phyloP scores from a whole-genome alignment of 2,113 vertebrate species.

The Eretmochelys imbricata region DNA sequence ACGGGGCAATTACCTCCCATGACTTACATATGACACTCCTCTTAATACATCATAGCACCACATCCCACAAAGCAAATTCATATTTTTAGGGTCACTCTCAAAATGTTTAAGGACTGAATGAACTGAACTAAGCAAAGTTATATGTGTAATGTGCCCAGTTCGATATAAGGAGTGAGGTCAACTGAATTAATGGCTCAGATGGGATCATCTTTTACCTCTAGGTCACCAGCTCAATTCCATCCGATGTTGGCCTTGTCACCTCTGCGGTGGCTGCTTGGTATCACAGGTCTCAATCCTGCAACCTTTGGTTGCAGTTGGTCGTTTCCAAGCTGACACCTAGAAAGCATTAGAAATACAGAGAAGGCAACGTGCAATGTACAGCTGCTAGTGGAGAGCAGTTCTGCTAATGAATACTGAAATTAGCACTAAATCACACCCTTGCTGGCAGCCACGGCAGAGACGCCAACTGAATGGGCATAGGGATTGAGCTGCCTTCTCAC shows the following conservation, averaged over 20 bases:
- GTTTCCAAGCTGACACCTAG: neutral
- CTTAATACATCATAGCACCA: neutral
- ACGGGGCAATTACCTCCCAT: neutral
- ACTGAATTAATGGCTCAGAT: constrained; percentile 57
- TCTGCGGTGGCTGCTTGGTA: neutral
- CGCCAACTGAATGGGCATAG: constrained; percentile 55
- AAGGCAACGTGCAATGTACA: constrained; percentile 57
- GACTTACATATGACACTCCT: neutral
- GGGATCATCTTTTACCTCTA: constrained; percentile 66
- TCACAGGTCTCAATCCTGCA: neutral
- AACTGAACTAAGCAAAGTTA: constrained; percentile 6
- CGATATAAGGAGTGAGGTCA: neutral
- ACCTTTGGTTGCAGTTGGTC: constrained; percentile 29
- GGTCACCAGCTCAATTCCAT: constrained; percentile 57
- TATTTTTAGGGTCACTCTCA: neutral
- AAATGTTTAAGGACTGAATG: neutral
- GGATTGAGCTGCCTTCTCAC: constrained; percentile 45
- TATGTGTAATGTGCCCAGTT: neutral
- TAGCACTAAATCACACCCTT: constrained; percentile 63
- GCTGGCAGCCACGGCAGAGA: constrained; percentile 65
- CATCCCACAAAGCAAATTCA: neutral
- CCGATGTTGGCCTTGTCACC: constrained; percentile 62
- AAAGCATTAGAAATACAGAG: constrained; percentile 69
- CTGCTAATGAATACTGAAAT: constrained; percentile 39
- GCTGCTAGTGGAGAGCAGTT: constrained; percentile 47